A percentile compares a stretch with the other conserved stretches of the same genome.
These are phyloP conservation scores for Amphipyra tragopoginis DNA, from an alignment of 2,888 invertebrate species.

Conservation along the genomic window DNA sequence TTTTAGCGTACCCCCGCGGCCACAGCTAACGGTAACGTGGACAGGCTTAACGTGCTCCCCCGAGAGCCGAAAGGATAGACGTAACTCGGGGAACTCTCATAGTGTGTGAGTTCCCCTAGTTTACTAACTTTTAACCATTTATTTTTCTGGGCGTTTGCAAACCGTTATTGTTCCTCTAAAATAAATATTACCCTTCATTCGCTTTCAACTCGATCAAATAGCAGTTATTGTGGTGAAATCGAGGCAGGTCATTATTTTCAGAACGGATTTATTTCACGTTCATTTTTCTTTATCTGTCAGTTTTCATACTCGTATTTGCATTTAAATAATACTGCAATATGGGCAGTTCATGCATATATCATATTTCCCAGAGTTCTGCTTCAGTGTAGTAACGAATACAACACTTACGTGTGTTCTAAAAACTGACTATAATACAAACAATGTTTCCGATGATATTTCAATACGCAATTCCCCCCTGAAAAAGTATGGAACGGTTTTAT, in stretches of 20 bases:
- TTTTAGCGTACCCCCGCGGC: constrained; percentile 14
- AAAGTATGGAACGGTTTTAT: too few species aligned
- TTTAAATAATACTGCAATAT: constrained; percentile 11
- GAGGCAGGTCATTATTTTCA: constrained; percentile 19
- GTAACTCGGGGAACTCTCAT: constrained; percentile 12
- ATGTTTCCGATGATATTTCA: background rate
- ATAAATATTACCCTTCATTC: constrained; percentile 26
- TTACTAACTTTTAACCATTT: constrained; percentile 26
- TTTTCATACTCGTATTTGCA: constrained; percentile 10
- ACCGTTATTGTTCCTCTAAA: constrained; percentile 28
- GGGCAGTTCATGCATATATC: too few species aligned
- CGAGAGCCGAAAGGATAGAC: constrained; percentile 19
- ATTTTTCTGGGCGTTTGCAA: constrained; percentile 30
- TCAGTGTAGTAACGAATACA: too few species aligned
- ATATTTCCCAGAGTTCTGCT: too few species aligned
- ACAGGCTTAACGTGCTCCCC: constrained; percentile 30
- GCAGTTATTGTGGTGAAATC: constrained; percentile 17
- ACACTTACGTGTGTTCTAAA: too few species aligned
- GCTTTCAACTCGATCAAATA: constrained; percentile 8
- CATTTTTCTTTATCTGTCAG: constrained; percentile 11
- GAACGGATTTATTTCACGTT: background rate
- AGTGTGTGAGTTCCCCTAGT: background rate
- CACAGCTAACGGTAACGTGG: constrained; percentile 15
- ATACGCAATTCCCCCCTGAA: background rate
- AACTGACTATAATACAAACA: constrained; percentile 3